phyloP scores from a whole-genome alignment of 2,888 invertebrate species.

The Hypselothyrea guttata region DNA sequence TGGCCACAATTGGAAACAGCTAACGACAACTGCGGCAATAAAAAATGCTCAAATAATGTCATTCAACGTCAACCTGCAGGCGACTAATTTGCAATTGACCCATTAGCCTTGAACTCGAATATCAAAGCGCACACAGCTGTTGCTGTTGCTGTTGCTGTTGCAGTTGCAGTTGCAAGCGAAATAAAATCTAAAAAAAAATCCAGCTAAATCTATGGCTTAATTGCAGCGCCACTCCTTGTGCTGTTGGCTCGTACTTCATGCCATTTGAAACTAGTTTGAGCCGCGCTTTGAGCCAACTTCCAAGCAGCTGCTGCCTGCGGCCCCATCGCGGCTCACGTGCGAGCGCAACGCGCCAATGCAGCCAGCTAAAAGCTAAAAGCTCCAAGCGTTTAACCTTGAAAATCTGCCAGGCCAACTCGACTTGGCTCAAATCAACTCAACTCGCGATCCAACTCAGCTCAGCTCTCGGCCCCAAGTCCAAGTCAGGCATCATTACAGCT shows the following conservation, averaged over 20 bases:
- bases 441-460: neutral
- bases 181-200: constrained; percentile 11
- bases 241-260: constrained; percentile 55
- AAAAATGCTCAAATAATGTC: constrained; percentile 64
- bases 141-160: constrained; percentile 43
- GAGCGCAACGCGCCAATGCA: constrained; percentile 49
- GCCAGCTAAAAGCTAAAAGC: too few species aligned
- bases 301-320: constrained; percentile 59
- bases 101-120: constrained; percentile 78
- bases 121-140: constrained; percentile 24
- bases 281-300: too few species aligned
- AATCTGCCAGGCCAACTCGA: constrained; percentile 62
- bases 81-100: constrained; percentile 73
- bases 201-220: constrained; percentile 60
- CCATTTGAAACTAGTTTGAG: constrained; percentile 76
- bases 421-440: constrained; percentile 18
- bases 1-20: too few species aligned
- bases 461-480: neutral
- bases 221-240: constrained; percentile 68
- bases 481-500: constrained; percentile 54
- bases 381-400: constrained; percentile 74
- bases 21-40: too few species aligned
- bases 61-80: constrained; percentile 76
- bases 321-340: constrained; percentile 66
- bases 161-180: constrained; percentile 35